These are phyloP conservation scores for Globodera ellingtonae DNA, from an alignment of 1,140 invertebrate genomes.

Conservation along the genomic window DNA sequence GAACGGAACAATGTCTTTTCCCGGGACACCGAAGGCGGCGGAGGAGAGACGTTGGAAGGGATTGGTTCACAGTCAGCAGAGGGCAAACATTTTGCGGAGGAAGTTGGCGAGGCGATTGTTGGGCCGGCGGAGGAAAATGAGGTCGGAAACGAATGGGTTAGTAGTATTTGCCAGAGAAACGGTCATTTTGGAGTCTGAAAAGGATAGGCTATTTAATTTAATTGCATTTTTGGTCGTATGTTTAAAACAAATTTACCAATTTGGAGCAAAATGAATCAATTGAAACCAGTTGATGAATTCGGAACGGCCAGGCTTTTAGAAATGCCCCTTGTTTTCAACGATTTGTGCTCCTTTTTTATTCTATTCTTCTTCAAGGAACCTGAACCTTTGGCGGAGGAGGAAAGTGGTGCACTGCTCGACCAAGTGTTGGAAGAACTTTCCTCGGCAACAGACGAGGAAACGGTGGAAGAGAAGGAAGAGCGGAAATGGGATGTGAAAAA, in stretches of 20 bases:
- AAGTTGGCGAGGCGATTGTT: slow-evolving; percentile 15
- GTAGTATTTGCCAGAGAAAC: background rate
- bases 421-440: slow-evolving; percentile 29
- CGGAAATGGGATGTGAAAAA: slow-evolving; percentile 7
- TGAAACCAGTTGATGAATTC: too few relatives aligned
- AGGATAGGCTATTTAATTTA: too few relatives aligned
- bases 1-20: background rate
- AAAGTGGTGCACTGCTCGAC: slow-evolving; percentile 9
- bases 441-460: background rate
- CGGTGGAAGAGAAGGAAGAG: background rate
- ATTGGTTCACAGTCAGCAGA: background rate
- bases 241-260: too few relatives aligned
- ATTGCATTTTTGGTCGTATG: too few relatives aligned
- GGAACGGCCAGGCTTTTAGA: too few relatives aligned
- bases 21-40: background rate
- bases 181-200: background rate
- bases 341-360: background rate
- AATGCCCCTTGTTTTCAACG: too few relatives aligned
- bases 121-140: background rate
- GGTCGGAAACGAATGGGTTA: background rate
- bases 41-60: background rate
- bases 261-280: too few relatives aligned
- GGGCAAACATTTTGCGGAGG: background rate
- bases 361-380: slow-evolving; percentile 1
- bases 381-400: slow-evolving; percentile 5